Conservation (phyloP, 2,113 vertebrate genomes). For the Pelusios castaneus region DNA sequence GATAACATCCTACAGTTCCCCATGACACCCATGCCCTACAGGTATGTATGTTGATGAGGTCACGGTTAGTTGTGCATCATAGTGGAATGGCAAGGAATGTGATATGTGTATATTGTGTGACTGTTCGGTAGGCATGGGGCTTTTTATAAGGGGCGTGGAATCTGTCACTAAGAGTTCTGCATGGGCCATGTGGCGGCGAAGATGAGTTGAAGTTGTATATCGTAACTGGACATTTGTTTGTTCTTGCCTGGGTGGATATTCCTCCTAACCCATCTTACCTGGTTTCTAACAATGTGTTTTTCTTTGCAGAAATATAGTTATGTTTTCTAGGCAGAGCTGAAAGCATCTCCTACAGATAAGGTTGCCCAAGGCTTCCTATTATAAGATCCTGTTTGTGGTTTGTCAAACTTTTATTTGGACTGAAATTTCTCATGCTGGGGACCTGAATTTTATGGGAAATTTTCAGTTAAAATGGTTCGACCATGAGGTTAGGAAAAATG, state of each 20-base stretch:
- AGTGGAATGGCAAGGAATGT: fast-evolving
- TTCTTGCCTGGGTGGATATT: fast-evolving
- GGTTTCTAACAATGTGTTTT: neutral
- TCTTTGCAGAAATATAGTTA: fast-evolving
- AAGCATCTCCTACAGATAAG: neutral
- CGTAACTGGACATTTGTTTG: too few species aligned
- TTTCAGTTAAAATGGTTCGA: neutral
- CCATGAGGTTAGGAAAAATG: neutral
- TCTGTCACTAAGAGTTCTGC: too few species aligned
- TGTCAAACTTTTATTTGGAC: fast-evolving
- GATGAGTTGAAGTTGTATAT: too few species aligned
- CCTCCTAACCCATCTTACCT: neutral
- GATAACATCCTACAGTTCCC: fast-evolving
- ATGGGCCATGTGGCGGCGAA: fast-evolving
- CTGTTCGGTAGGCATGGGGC: too few species aligned
- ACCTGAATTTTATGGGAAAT: neutral
- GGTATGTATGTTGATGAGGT: fast-evolving
- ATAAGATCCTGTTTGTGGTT: fast-evolving
- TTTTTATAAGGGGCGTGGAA: neutral
- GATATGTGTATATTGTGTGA: fast-evolving
- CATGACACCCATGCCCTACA: neutral
- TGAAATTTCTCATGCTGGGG: fast-evolving
- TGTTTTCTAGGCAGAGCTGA: fast-evolving
- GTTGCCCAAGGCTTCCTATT: neutral
- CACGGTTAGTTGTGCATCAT: fast-evolving